Evolutionary conservation across 1,140 invertebrate species (phyloP).

Genomic region (Drosophila sp.): DNA sequence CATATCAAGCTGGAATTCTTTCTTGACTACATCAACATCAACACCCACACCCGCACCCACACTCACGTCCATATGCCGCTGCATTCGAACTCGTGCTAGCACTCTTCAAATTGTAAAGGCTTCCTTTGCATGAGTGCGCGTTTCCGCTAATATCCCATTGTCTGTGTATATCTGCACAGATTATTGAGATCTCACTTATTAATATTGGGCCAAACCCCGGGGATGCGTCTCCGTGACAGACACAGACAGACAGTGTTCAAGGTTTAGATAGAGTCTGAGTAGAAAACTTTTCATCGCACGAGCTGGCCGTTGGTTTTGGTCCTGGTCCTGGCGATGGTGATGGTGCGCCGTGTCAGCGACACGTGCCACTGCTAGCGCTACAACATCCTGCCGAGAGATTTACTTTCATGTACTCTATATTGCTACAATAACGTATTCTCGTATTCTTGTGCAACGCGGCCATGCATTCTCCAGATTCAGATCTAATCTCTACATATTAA

Average conservation of each 20-base stretch:
- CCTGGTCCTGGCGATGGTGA: not conserved
- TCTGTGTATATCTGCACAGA: slow-evolving; percentile 20
- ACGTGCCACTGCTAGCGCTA: slow-evolving; percentile 40
- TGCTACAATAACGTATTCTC: slow-evolving; percentile 29
- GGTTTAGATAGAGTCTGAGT: slow-evolving; percentile 11
- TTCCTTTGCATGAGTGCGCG: slow-evolving; percentile 16
- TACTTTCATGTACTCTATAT: slow-evolving; percentile 44
- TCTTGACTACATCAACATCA: slow-evolving; percentile 9
- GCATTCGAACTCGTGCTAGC: not conserved
- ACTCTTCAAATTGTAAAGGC: slow-evolving; percentile 4
- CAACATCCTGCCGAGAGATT: slow-evolving; percentile 55
- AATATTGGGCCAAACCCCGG: slow-evolving; percentile 30
- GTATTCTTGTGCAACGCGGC: slow-evolving; percentile 9
- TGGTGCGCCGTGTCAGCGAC: slow-evolving; percentile 31
- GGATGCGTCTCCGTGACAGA: slow-evolving; percentile 12
- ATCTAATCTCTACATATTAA: slow-evolving; percentile 70
- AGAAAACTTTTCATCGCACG: slow-evolving; percentile 36
- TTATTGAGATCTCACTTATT: slow-evolving; percentile 35
- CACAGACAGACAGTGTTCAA: slow-evolving; percentile 3
- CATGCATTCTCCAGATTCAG: slow-evolving; percentile 40
- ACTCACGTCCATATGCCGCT: not conserved
- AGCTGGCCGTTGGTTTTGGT: not conserved
- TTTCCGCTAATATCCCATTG: slow-evolving; percentile 18
- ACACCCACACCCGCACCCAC: not conserved
- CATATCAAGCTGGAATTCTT: slow-evolving; percentile 17